These are phyloP conservation scores for Ophraella communa DNA, from an alignment of 2,888 invertebrate genomes.

Conservation along the genomic window DNA sequence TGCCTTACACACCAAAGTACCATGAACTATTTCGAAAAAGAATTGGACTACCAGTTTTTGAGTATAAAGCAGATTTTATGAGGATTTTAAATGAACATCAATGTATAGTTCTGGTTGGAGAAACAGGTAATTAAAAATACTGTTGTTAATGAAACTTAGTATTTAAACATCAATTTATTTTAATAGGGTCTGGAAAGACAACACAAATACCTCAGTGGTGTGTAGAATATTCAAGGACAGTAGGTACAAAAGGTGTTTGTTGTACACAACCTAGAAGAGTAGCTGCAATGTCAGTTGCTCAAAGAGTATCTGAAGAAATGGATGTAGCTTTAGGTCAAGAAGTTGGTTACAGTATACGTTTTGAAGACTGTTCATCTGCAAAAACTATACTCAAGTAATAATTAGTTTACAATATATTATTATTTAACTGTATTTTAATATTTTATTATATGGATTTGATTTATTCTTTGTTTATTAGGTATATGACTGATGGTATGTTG, in stretches of 20 bases:
- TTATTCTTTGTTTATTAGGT: conserved; percentile 65
- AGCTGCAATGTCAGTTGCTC: conserved; percentile 99
- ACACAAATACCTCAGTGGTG: conserved; percentile 99
- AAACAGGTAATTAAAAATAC: conserved; percentile 69
- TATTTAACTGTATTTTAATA: conserved; percentile 42
- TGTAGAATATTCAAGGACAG: conserved; percentile 73
- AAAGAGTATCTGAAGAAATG: conserved; percentile 99
- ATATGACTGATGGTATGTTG: conserved; percentile 99
- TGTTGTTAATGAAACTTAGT: not conserved
- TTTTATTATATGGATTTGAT: no score
- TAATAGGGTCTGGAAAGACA: conserved; percentile 90
- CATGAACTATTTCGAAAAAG: conserved; percentile 89
- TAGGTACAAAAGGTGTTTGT: conserved; percentile 81
- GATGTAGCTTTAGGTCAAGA: conserved; percentile 92
- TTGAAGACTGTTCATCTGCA: conserved; percentile 96
- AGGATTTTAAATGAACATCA: conserved; percentile 91
- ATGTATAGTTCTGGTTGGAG: conserved; percentile 95
- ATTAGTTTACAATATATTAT: no score
- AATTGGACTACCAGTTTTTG: conserved; percentile 94
- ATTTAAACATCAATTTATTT: not conserved
- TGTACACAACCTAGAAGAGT: conserved; percentile 98
- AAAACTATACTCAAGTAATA: conserved; percentile 91
- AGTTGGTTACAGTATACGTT: conserved; percentile 97
- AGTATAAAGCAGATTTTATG: conserved; percentile 96
- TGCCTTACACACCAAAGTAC: conserved; percentile 88